Base-by-base conservation (phyloP, 2,888 invertebrate species). In the Lycophotia porphyrea region DNA sequence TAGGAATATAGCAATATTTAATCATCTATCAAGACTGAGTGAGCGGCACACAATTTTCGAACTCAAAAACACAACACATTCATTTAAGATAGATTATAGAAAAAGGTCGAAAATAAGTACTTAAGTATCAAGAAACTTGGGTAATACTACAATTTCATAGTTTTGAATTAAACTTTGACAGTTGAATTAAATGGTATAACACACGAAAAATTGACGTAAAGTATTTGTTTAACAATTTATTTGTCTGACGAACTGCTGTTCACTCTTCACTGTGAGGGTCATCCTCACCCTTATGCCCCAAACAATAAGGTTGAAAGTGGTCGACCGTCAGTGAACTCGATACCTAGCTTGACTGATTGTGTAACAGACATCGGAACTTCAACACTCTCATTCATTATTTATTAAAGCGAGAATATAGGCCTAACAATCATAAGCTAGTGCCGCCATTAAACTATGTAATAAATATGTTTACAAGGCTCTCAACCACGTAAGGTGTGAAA, bases 401-500 rank as follows among this genome's bases (percentile, higher is more conserved):
- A 63, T n/a, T 24, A 18, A 24, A 9, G 42, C 55, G 21, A 7
- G 39, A n/a, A 34, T 44, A 42, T 36, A 15, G 24, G 13, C 15
- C 5, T 34, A 2, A 2, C 58, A 49, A 70, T 49, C 27, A 55
- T 27, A n/a, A 18, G 21, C 3, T n/a, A 5, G n/a, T n/a, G 7
- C 7, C 27, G n/a, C n/a, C 52, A 67, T 63, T 67, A 64, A 71
- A 47, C 68, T 34, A 55, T 49, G 55, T 69, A 65, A 71, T 49
- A 49, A 63, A 47, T 31, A 63, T 67, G 34, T 76, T 76, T 36
- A 60, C 71, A 78, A 78, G 71, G 34, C 15, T 42, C 8, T 39
- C 36, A 21, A 58, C 27, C 31, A 49, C 58, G 58, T 49, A 36
- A 47, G 34, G 44, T 69, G 79, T 80, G 73, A 76, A 84, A 84